A percentile compares a stretch with the other conserved stretches of the same genome.
Conservation (phyloP, 2,797 vertebrate genomes). For the Enteromius argenteus region DNA sequence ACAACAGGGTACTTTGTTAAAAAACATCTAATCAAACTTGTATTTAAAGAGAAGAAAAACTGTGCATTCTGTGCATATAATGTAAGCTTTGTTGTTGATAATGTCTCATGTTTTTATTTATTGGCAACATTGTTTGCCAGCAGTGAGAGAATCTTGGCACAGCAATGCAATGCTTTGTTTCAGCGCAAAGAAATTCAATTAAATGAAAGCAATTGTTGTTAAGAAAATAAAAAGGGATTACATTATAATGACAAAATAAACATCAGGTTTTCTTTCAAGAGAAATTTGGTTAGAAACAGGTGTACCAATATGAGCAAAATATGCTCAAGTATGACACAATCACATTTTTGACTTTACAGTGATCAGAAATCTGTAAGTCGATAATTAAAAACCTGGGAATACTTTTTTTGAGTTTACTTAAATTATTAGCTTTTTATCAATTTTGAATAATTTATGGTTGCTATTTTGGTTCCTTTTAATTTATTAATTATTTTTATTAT, state of each 20-base stretch:
- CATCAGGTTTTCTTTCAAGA: not conserved
- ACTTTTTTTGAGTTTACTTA: not conserved
- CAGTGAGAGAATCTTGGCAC: slow-evolving; percentile 18
- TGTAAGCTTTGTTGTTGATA: not conserved
- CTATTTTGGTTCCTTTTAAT: not conserved
- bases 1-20: slow-evolving; percentile 12
- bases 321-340: not conserved
- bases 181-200: slow-evolving; percentile 26
- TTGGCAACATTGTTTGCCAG: slow-evolving; percentile 25
- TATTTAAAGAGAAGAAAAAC: slow-evolving; percentile 15
- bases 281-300: not conserved
- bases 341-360: not conserved
- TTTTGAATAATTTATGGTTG: not conserved
- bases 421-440: not conserved
- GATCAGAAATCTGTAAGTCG: not conserved
- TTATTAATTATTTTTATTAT: not conserved
- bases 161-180: slow-evolving; percentile 19
- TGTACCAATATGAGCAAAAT: not conserved
- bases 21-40: slow-evolving; percentile 27
- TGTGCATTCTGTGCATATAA: slow-evolving; percentile 22
- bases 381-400: not conserved
- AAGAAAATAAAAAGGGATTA: not conserved
- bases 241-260: not conserved
- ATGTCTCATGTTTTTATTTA: slow-evolving; percentile 8
- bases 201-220: slow-evolving; percentile 12